phyloP scores from a whole-genome alignment of 2,113 vertebrate genomes.

The Empidonax alnorum region DNA sequence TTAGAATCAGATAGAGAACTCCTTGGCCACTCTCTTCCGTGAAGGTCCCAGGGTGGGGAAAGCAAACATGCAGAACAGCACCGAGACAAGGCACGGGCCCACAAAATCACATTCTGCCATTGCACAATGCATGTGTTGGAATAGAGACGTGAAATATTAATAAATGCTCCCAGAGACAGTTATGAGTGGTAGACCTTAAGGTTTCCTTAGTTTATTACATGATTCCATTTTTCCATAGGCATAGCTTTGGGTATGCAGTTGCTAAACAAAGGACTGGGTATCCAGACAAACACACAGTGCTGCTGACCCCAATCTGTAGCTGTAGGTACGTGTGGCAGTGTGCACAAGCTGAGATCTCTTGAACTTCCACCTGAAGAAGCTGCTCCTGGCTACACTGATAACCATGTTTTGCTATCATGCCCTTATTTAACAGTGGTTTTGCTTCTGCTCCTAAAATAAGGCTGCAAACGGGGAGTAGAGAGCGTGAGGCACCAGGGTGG shows the following conservation, averaged over 20 bases:
- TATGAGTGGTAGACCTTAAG: not conserved
- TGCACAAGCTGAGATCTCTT: not conserved
- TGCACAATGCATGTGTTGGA: not conserved
- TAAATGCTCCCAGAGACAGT: constrained; percentile 44
- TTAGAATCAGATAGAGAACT: not conserved
- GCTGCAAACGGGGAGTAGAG: not conserved
- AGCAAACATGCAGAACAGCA: not conserved
- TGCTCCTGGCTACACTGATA: not conserved
- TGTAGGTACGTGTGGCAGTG: not conserved
- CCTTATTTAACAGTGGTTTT: not conserved
- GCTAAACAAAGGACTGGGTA: not conserved
- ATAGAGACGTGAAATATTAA: not conserved
- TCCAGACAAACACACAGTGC: not conserved
- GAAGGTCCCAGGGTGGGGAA: not conserved
- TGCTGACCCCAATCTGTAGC: not conserved
- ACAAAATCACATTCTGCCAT: not conserved
- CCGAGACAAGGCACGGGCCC: not conserved
- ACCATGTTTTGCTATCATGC: not conserved
- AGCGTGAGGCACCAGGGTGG: not conserved
- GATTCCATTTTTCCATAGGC: not conserved
- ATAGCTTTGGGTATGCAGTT: not conserved
- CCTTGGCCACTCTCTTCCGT: not conserved
- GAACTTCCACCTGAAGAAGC: not conserved
- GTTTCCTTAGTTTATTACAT: constrained; percentile 51
- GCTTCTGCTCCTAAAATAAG: constrained; percentile 31